Evolutionary conservation across 2,888 invertebrate genomes (phyloP), one percentile per base, ranked within the genome.

Genomic region (Perdita meconis): DNA sequence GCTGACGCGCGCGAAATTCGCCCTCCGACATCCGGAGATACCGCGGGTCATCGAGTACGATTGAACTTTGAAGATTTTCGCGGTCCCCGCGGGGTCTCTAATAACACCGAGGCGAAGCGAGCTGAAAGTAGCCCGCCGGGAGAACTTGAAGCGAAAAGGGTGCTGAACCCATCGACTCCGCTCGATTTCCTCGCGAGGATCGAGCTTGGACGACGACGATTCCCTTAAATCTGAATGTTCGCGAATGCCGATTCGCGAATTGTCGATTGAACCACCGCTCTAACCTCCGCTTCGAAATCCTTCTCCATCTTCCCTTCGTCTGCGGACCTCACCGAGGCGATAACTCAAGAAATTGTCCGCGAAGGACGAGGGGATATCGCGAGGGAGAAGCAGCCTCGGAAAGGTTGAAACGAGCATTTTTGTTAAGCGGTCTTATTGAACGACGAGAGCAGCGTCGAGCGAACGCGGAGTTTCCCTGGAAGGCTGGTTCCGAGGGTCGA

Each of bases 151-250:
- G 1, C 42, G 30, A 13, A 77, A 80, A 67, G 74, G 71, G 76
- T 56, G 51, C 51, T 22, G 26, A 42, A 40, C 44, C 55, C 59
- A 53, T 70, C 61, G 55, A 38, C 51, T 64, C 42, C 73, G 57
- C 80, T 67, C 70, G 67, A 81, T 80, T 77, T 77, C 75, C 68
- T 56, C 53, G 56, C 59, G 68, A 68, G 68, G 71, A n/a, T n/a
- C n/a, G n/a, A n/a, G n/a, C n/a, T n/a, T n/a, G n/a, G n/a, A n/a
- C n/a, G n/a, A n/a, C n/a, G n/a, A n/a, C n/a, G 38, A 16, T 51
- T 38, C 12, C 19, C 34, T 30, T 44, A 44, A 56, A 65, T 61
- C 34, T 12, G 22, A 56, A 55, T 44, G 12, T 34, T 51, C 34
- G 6, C 56, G n/a, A n/a, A n/a, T n/a, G n/a, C n/a, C n/a, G n/a